Base-by-base conservation (phyloP, 2,888 invertebrate species). In the Taphrorychus bicolor region DNA sequence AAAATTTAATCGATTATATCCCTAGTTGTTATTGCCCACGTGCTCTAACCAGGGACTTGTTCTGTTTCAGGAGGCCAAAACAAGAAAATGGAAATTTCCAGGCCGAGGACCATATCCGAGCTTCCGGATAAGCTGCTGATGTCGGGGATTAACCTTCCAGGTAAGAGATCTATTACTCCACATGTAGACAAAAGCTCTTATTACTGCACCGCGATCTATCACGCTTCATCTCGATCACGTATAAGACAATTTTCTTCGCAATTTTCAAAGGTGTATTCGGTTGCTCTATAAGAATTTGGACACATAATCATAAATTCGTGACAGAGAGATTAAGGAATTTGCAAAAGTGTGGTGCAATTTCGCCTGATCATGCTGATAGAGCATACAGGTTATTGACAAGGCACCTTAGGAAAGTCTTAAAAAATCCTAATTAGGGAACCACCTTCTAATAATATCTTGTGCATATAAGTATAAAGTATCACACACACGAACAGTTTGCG, bases 141-240 rank as follows among this genome's bases (percentile, higher is more conserved):
- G 83, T 88, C 88, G 71, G 89, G 90, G 75, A 87, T 90, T 76
- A 87, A 88, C 81, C 84, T 90, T 79, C 89, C 89, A 81, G 90
- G 90, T 90, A 83, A 84, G 70, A 56, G 9, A 32, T 32, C 32
- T 32, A 32, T 32, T 32, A 32, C 32, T 32, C 32, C 32, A 32
- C n/a, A n/a, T 56, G 1, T 24, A 17, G 32, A 23, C n/a, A 16
- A 21, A 16, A 32, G 32, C 32, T 32, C 32, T 32, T 32, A 32
- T 32, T 32, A 32, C 32, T 32, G 9, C 32, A 22, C n/a, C 19
- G 53, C 19, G 53, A 53, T 53, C 53, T 53, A 53, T 53, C 53
- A 53, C 53, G 53, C 14, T 53, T 53, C 51, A 51, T 51, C 18
- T 51, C 21, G 51, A 21, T 51, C 51, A 51, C 51, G 51, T 51